Percentiles rank a stretch among this genome's conserved stretches.
phyloP scores from a whole-genome alignment of 2,113 vertebrate genomes.

The Apodemus sylvaticus region DNA sequence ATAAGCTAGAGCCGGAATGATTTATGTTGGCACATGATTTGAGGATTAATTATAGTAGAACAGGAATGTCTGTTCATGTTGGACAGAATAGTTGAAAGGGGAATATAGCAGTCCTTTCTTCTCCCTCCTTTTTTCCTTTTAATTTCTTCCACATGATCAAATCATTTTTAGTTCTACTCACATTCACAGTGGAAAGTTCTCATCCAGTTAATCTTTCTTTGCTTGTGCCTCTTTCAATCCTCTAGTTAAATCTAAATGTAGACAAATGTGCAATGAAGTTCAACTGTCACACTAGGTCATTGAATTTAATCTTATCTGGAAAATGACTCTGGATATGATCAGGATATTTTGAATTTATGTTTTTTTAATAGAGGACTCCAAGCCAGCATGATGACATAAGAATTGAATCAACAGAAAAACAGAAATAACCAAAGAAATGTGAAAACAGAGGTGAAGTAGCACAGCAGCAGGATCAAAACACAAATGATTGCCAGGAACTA shows the following conservation, averaged over 20 bases:
- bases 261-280: neutral
- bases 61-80: neutral
- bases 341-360: neutral
- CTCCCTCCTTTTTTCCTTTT: neutral
- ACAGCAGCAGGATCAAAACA: neutral
- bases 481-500: neutral
- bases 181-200: neutral
- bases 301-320: neutral
- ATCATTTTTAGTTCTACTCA: neutral
- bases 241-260: neutral
- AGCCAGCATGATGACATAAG: neutral
- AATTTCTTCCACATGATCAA: too few species aligned
- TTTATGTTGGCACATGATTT: neutral
- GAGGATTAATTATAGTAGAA: neutral
- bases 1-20: neutral
- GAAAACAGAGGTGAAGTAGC: neutral
- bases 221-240: too few species aligned
- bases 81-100: neutral
- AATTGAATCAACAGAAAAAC: neutral
- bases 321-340: neutral
- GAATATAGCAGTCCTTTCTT: neutral
- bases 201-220: neutral
- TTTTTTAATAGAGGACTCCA: neutral
- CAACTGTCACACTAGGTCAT: neutral
- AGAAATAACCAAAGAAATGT: neutral